Conservation (phyloP, 23 tunicate genomes). For the Ascidia mentula region DNA sequence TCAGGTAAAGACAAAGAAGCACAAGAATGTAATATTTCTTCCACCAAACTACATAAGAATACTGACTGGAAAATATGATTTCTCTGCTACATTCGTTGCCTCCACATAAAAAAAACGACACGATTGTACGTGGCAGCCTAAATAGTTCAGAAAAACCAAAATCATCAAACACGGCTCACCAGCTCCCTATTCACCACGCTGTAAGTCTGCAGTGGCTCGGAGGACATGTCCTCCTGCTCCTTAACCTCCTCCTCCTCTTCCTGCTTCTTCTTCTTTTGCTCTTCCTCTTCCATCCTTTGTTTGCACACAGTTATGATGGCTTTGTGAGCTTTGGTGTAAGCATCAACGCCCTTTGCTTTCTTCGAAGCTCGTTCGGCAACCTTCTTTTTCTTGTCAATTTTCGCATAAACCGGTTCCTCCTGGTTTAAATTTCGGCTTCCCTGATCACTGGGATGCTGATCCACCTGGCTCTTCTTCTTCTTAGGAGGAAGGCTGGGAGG, state of each 20-base stretch:
- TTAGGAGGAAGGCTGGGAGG: conserved; percentile 53
- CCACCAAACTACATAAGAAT: too few species aligned
- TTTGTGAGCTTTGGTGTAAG: conserved; percentile 47
- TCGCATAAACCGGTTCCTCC: conserved; percentile 57
- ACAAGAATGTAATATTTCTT: too few species aligned
- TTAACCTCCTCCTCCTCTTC: not conserved
- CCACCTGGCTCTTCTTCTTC: not conserved
- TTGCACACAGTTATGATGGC: conserved; percentile 56
- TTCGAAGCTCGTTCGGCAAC: not conserved
- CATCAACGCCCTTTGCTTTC: not conserved
- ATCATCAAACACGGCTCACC: conserved; percentile 1
- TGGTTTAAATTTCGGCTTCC: conserved; percentile 9
- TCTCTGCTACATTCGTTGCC: too few species aligned
- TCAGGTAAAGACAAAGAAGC: too few species aligned
- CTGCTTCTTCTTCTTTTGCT: conserved; percentile 5
- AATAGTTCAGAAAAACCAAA: not conserved
- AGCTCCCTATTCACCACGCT: not conserved
- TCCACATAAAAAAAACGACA: too few species aligned
- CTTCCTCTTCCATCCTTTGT: conserved; percentile 54
- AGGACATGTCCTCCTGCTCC: not conserved
- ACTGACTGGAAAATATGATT: too few species aligned
- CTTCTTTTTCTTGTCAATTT: conserved; percentile 59
- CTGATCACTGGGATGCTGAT: conserved; percentile 3
- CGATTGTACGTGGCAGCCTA: not conserved
- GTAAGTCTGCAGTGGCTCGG: not conserved